Evolutionary conservation across 1,140 invertebrate genomes (phyloP).

Genomic region (Panagrolaimus sp.): DNA sequence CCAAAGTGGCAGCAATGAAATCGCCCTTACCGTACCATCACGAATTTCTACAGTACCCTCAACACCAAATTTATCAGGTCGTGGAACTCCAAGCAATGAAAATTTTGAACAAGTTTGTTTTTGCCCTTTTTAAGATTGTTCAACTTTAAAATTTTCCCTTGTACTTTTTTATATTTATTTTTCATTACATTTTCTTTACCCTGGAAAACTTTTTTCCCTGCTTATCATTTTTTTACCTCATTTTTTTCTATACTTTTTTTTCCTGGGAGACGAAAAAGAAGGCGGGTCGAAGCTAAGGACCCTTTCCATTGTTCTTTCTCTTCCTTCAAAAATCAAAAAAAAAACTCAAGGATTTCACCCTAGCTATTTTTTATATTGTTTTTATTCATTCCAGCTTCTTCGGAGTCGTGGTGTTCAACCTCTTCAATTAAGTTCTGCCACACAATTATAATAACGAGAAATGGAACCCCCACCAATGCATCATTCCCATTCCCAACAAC

Average conservation of each 20-base stretch:
- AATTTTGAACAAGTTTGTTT: slow-evolving; percentile 32
- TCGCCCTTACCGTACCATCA: neutral
- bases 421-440: slow-evolving; percentile 38
- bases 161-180: too few relatives aligned
- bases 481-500: neutral
- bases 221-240: neutral
- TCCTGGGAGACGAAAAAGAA: neutral
- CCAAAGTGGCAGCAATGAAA: neutral
- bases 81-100: slow-evolving; percentile 21
- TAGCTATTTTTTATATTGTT: neutral
- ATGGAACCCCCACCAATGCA: slow-evolving; percentile 20
- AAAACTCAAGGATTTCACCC: slow-evolving; percentile 3
- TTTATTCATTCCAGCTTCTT: slow-evolving; percentile 34
- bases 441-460: slow-evolving; percentile 34
- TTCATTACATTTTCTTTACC: neutral
- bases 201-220: neutral
- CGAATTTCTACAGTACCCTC: slow-evolving; percentile 4
- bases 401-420: slow-evolving; percentile 49
- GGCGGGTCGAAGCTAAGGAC: neutral
- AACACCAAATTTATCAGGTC: neutral
- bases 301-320: neutral
- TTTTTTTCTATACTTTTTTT: slow-evolving; percentile 13
- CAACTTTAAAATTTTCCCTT: neutral
- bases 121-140: neutral
- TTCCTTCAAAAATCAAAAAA: too few relatives aligned